Evolutionary conservation across 2,113 vertebrate genomes (phyloP), one percentile per base, ranked within the genome.

Genomic region (Leiothrix lutea): DNA sequence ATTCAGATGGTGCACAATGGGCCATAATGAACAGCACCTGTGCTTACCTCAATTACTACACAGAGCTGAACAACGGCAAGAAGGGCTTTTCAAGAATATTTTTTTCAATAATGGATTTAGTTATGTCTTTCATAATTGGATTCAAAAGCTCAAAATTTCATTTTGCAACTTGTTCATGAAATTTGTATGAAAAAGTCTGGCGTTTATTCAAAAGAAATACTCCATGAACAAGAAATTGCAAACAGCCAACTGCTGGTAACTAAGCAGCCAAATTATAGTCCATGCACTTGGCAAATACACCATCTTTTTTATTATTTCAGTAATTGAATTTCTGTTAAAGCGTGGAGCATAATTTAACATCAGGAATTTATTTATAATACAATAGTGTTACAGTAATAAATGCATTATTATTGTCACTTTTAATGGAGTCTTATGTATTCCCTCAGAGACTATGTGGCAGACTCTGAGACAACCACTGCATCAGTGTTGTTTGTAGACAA

Each of bases 261-360:
- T 96, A 97, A 97, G 97, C 97, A 98, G 98, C 97, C 97, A 98
- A 98, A 98, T 98, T 98, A 97, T 90, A 97, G 98, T 98, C 97
- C 97, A 96, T 89, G 97, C 95, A 90, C 97, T 98, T 98, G 98
- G 97, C 97, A 97, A 97, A 96, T 97, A 93, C 87, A 97, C 95
- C 25, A n/a, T 97, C 96, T 97, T 98, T 97, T 95, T 98, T 97
- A 98, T 98, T 98, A 98, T 98, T 98, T 97, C 96, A 97, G 97
- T 98, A 98, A 98, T 98, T 98, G 98, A 98, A 98, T 98, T 98
- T 98, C 97, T 98, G 97, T 98, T 98, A 98, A 98, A 97, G 95
- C 87, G 26, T 95, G 94, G 94, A 97, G 80, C 96, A 97, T 98
- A 98, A 98, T 98, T 98, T 98, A 98, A 98, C 97, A 97, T 98